Percentiles rank a stretch among this genome's conserved stretches.
These are phyloP conservation scores for Heliconius hermathena DNA, from an alignment of 1,140 invertebrate genomes.

Conservation along the genomic window DNA sequence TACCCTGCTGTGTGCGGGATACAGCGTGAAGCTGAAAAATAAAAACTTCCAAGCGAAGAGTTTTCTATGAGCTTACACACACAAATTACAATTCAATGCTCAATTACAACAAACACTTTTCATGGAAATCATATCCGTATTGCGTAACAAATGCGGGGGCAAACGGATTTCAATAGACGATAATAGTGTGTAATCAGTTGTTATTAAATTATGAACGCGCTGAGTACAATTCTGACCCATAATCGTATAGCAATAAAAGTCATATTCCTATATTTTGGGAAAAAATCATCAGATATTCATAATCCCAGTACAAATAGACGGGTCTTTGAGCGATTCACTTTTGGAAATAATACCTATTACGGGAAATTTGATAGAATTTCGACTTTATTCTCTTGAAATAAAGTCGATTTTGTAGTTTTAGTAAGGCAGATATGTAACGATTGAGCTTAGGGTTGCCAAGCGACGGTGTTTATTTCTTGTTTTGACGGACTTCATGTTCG, in stretches of 20 bases:
- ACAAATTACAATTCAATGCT: not conserved
- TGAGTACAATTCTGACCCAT: not conserved
- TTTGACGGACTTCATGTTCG: not conserved
- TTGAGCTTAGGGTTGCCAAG: slow-evolving; percentile 32
- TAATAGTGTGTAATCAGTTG: slow-evolving; percentile 30
- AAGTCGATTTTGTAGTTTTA: slow-evolving; percentile 23
- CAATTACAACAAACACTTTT: slow-evolving; percentile 11
- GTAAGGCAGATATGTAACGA: slow-evolving; percentile 11
- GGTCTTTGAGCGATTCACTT: slow-evolving; percentile 50
- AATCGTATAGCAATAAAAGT: not conserved
- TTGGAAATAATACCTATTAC: slow-evolving; percentile 50
- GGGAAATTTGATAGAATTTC: not conserved
- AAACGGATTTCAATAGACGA: slow-evolving; percentile 28
- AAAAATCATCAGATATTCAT: slow-evolving; percentile 36
- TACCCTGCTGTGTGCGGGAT: too few relatives aligned
- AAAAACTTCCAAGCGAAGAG: not conserved
- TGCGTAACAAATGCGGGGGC: slow-evolving; percentile 20
- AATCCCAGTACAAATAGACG: slow-evolving; percentile 56
- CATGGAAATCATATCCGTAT: slow-evolving; percentile 14
- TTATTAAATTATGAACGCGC: slow-evolving; percentile 28
- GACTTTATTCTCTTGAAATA: slow-evolving; percentile 15
- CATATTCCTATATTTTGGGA: not conserved
- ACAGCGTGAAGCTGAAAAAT: too few relatives aligned
- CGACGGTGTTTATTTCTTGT: slow-evolving; percentile 25
- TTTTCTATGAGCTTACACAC: not conserved